phyloP scores from a whole-genome alignment of 2,888 invertebrate genomes.

The Drosophila subquinaria region DNA sequence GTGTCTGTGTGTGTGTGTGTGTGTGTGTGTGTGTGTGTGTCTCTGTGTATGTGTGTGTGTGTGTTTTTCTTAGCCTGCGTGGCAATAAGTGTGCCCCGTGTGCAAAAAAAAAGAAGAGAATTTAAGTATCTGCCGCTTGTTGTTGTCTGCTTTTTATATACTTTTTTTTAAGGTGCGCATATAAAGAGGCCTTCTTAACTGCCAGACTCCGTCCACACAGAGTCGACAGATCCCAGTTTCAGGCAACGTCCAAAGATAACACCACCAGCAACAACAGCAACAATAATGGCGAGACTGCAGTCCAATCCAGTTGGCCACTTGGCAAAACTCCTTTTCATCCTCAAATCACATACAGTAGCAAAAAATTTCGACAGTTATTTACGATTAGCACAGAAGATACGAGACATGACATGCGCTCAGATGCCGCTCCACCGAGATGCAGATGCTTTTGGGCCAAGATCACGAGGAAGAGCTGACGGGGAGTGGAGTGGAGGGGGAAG shows the following conservation, averaged over 20 bases:
- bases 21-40: conserved; percentile 13
- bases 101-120: conserved; percentile 57
- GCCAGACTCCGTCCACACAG: conserved; percentile 49
- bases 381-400: conserved; percentile 81
- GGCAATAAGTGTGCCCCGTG: conserved; percentile 77
- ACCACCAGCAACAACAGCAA: conserved; percentile 37
- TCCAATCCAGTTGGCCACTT: conserved; percentile 53
- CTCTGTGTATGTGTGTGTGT: conserved; percentile 13
- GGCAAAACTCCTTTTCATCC: conserved; percentile 69
- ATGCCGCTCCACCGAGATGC: conserved; percentile 54
- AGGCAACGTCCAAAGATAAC: conserved; percentile 45
- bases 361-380: conserved; percentile 82
- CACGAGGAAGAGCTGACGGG: not conserved
- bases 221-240: conserved; percentile 23
- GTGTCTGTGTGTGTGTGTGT: conserved; percentile 24
- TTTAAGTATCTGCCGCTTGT: conserved; percentile 72
- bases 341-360: conserved; percentile 81
- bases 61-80: conserved; percentile 54
- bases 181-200: conserved; percentile 72
- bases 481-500: not conserved
- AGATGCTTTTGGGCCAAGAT: conserved; percentile 38
- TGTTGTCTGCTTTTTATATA: conserved; percentile 7
- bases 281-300: conserved; percentile 36
- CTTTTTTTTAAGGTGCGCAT: conserved; percentile 70
- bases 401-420: conserved; percentile 80